Evolutionary conservation across 2,888 invertebrate species (phyloP), one percentile per base, ranked within the genome.

Genomic region (Helleia helle): DNA sequence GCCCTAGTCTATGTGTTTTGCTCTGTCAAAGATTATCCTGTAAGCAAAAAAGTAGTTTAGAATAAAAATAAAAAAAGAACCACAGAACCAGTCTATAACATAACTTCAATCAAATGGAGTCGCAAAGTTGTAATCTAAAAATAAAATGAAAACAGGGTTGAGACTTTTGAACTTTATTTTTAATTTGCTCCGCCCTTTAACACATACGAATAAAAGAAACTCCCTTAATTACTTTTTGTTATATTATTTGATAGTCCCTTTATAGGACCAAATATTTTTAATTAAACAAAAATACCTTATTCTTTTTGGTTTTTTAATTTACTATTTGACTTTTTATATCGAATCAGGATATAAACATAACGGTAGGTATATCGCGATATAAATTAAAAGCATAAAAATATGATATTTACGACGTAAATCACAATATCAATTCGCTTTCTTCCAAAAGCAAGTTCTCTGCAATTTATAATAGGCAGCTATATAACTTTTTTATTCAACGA

Each of bases 261-360:
- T 74, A 76, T 67, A 71, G 67, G 73, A 76, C 75, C 69, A 77
- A 75, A 75, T 72, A 69, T 63, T 62, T 56, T 74, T 76, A 79
- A 79, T 79, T 77, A 76, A 74, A 77, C 71, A 71, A 68, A 72
- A 77, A 73, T 71, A 71, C 62, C 62, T 65, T 60, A 64, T 64
- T 54, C 66, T 74, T 64, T 62, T n/a, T n/a, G 69, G 69, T 72
- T 74, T 72, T 71, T 71, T 68, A 59, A 59, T 61, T 62, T 60
- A 65, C 59, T 60, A 58, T 63, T 65, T 65, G 8, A 6, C 7
- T 22, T 22, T 22, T 22, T 22, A 22, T 22, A 8, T 22, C 22
- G 22, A 6, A 22, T 1, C 6, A 3, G 7, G 22, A 22, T 22
- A 22, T 22, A 22, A 22, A 22, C 3, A 22, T 22, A 22, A 22